Evolutionary conservation across 1,140 invertebrate genomes (phyloP), one percentile per base, ranked within the genome.

Genomic region (Asbolus verrucosus): DNA sequence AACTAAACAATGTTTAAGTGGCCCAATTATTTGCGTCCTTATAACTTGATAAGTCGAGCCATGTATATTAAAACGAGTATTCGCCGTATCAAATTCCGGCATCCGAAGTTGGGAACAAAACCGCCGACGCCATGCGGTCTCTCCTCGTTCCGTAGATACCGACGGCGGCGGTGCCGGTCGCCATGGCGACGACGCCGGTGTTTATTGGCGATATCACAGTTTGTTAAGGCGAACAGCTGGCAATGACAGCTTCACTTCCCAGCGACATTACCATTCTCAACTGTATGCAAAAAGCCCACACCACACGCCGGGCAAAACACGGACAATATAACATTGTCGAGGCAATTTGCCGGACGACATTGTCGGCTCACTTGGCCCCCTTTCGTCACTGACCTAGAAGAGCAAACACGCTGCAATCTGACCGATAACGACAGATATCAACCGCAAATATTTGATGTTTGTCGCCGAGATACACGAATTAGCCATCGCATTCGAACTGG

Each of bases 191-290:
- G 73, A 54, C 61, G 70, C 66, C 74, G 65, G 59, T 72, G 74
- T 76, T 76, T 76, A 76, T 76, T 76, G 72, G 70, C 70, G 74
- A 76, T 76, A 76, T 74, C 73, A 70, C 69, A 76, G 73, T 76
- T 76, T 75, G 73, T 76, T 75, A 73, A 65, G 66, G 73, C 67
- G 43, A 75, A 54, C 75, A 76, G 75, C 75, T 76, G 75, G 39
- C 60, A 68, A 62, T 75, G 75, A 75, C 73, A 73, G 69, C 36
- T 70, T 68, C 54, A 69, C 67, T 75, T 75, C 75, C 75, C 71
- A 75, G 66, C 75, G 61, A 68, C 69, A 75, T 69, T 71, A 69
- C 71, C 71, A 66, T 67, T 73, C 46, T n/a, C 21, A 21, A 27
- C 19, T 27, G 21, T 54, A 54, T 27, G 21, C 46, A 54, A 54